Conservation (phyloP, 2,113 vertebrate genomes). For the Gyps fulvus region DNA sequence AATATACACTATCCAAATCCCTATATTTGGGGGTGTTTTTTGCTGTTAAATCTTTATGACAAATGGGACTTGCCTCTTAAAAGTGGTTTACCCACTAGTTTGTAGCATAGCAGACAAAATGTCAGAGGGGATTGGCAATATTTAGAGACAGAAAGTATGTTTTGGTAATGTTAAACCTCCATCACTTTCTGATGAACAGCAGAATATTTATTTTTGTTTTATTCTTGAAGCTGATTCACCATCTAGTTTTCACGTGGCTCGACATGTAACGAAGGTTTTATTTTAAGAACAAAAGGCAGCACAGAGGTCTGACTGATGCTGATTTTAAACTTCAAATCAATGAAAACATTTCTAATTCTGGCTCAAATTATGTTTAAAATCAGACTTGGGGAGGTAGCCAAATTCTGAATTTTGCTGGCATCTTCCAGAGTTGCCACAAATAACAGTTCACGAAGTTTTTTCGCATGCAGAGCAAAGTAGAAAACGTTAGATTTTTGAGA, state of each 20-base stretch:
- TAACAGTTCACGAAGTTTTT: not conserved
- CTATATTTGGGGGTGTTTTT: rapidly evolving
- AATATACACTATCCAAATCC: not conserved
- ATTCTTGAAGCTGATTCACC: constrained; percentile 28
- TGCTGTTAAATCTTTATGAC: constrained; percentile 11
- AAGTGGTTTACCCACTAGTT: constrained; percentile 21
- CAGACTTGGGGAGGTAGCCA: not conserved
- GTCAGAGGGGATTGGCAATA: not conserved
- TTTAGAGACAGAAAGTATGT: constrained; percentile 5
- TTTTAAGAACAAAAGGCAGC: constrained; percentile 15
- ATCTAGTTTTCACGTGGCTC: not conserved
- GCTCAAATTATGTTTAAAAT: not conserved
- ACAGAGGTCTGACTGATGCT: not conserved
- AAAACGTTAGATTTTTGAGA: not conserved
- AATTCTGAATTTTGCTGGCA: constrained; percentile 1
- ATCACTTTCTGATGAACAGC: not conserved
- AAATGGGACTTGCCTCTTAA: not conserved
- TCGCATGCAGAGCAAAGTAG: not conserved
- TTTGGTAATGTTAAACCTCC: constrained; percentile 3
- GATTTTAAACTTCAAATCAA: constrained; percentile 9
- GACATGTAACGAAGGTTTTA: not conserved
- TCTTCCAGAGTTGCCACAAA: not conserved
- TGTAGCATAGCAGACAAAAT: constrained; percentile 1
- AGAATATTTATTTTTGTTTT: constrained; percentile 24
- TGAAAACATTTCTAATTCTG: constrained; percentile 15